Evolutionary conservation across 2,113 vertebrate genomes (phyloP), one percentile per base, ranked within the genome.

Genomic region (Dolichallabes microphthalmus): DNA sequence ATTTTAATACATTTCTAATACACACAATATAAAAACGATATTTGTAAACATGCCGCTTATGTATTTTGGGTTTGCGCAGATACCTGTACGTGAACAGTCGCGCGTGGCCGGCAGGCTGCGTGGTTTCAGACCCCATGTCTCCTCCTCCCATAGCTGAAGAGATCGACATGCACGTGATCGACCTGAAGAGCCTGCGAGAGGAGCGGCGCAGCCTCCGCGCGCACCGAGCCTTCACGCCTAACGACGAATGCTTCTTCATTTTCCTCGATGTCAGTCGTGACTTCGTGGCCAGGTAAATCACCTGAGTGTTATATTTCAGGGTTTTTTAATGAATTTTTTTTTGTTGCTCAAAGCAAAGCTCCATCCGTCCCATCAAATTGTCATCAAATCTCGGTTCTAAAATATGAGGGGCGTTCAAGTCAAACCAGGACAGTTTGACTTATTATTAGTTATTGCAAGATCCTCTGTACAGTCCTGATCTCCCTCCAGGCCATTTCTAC

Each of bases 241-340:
- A 97, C 0, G 97, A 99, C 3, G 97, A 99, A 91, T 98, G 96
- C 91, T 98, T 98, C 95, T 99, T 99, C 90, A 98, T 99, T 90
- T 99, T 98, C 91, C 94, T 99, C 3, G 97, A 98, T 0, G 97
- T 99, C 93, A 99, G 98, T 95, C 94, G 93, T 82, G 98, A 99
- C 93, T 99, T 98, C 0, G 98, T 99, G 13, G 98, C 98, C 52
- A 99, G 98, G 98, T 99, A 83, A 68, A 50, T 52, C 13, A 55
- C 9, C 9, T n/a, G n/a, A n/a, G n/a, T n/a, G n/a, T n/a, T n/a
- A n/a, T n/a, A n/a, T n/a, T n/a, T n/a, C n/a, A n/a, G n/a, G n/a
- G n/a, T n/a, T n/a, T n/a, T n/a, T n/a, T n/a, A n/a, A n/a, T n/a
- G n/a, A n/a, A n/a, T n/a, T n/a, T n/a, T n/a, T n/a, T n/a, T n/a